Percentiles rank a stretch among this genome's conserved stretches.
phyloP scores from a whole-genome alignment of 2,888 invertebrate genomes.

The Amaurobius ferox region DNA sequence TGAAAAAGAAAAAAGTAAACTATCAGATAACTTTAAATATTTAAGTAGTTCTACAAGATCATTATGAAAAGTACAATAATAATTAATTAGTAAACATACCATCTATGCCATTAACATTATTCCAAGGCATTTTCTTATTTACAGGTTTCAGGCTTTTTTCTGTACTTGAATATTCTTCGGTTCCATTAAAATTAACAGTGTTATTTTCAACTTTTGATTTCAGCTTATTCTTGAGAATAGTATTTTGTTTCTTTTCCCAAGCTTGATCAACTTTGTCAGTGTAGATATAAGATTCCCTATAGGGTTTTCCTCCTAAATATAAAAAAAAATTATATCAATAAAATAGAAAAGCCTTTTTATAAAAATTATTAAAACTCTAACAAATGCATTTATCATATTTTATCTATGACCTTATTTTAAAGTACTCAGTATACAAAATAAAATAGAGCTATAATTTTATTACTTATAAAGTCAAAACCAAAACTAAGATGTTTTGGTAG shows the following conservation, averaged over 20 bases:
- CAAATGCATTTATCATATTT: background rate
- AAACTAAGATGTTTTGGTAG: too few species aligned
- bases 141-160: constrained; percentile 39
- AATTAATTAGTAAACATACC: too few species aligned
- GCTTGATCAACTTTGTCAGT: constrained; percentile 77
- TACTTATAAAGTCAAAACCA: too few species aligned
- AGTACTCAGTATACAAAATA: too few species aligned
- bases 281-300: constrained; percentile 86
- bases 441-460: too few species aligned
- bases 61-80: too few species aligned
- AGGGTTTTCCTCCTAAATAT: constrained; percentile 81
- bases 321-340: background rate
- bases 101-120: constrained; percentile 24
- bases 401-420: too few species aligned
- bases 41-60: too few species aligned
- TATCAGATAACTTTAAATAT: too few species aligned
- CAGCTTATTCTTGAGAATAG: constrained; percentile 27
- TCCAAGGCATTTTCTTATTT: constrained; percentile 57
- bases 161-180: constrained; percentile 7
- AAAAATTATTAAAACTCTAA: too few species aligned
- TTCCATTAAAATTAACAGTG: constrained; percentile 47
- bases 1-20: too few species aligned
- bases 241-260: constrained; percentile 75
- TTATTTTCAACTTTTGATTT: constrained; percentile 37
- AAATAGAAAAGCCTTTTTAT: too few species aligned